A percentile compares a stretch with the other conserved stretches of the same genome.
Evolutionary conservation across 2,797 vertebrate genomes (phyloP).

Genomic region (Falco peregrinus): DNA sequence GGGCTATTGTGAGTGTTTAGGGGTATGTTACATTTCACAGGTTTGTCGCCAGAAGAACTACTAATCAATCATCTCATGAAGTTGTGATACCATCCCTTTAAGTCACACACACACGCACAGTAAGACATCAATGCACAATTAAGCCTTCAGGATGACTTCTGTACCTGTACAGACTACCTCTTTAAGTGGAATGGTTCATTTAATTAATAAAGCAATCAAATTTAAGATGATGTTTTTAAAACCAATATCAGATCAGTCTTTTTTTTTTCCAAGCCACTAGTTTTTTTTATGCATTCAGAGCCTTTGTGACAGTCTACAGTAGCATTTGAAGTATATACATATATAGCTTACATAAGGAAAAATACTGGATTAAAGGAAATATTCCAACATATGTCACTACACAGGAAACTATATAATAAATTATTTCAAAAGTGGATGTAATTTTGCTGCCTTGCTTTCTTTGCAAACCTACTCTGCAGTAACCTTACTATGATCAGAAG

Average conservation of each 20-base stretch:
- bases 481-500: neutral
- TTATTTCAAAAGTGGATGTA: neutral
- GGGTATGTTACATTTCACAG: neutral
- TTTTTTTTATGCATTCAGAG: neutral
- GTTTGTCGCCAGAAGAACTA: neutral
- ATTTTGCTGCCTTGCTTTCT: neutral
- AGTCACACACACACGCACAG: neutral
- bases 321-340: neutral
- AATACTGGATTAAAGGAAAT: neutral
- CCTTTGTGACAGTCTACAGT: neutral
- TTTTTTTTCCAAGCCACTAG: neutral
- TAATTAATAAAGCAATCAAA: neutral
- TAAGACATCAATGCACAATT: rapidly evolving
- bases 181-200: neutral
- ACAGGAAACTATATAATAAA: neutral
- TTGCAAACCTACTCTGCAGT: neutral
- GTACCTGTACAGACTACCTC: neutral
- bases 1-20: neutral
- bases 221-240: neutral
- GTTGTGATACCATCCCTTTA: neutral
- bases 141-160: neutral
- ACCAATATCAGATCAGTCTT: neutral
- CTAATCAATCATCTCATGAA: neutral
- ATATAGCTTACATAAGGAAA: neutral
- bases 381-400: neutral